These are phyloP conservation scores for Coenobita brevimanus DNA, from an alignment of 1,140 invertebrate genomes.

Conservation along the genomic window DNA sequence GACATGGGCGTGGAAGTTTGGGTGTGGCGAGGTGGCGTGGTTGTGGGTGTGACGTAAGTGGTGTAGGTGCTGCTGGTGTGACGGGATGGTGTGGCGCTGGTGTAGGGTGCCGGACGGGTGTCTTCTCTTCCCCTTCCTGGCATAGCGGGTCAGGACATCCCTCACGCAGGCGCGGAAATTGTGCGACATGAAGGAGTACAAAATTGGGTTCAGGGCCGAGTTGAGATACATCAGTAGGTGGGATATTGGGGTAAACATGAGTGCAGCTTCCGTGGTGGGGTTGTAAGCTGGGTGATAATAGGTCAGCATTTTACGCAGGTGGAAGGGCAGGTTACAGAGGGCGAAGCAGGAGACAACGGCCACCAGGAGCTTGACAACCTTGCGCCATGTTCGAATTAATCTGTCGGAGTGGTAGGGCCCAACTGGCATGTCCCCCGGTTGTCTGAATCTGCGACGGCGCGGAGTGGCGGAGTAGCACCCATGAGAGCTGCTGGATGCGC, in stretches of 20 bases:
- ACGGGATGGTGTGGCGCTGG: neutral
- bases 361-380: constrained; percentile 82
- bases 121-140: constrained; percentile 30
- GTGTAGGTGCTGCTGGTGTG: too few relatives aligned
- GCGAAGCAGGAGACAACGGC: constrained; percentile 88
- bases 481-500: constrained; percentile 24
- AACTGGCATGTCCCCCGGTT: constrained; percentile 61
- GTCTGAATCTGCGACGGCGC: constrained; percentile 72
- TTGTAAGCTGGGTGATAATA: constrained; percentile 70
- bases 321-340: constrained; percentile 88
- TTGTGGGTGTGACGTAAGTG: too few relatives aligned
- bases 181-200: constrained; percentile 68
- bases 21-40: neutral
- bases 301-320: constrained; percentile 81
- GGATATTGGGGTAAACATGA: constrained; percentile 56
- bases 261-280: constrained; percentile 45
- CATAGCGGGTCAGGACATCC: constrained; percentile 62
- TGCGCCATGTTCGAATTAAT: constrained; percentile 62
- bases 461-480: constrained; percentile 75
- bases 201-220: constrained; percentile 64
- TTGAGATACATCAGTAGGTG: constrained; percentile 63
- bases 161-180: constrained; percentile 68
- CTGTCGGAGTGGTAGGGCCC: constrained; percentile 63
- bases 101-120: constrained; percentile 19
- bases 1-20: neutral